Evolutionary conservation across 2,888 invertebrate genomes (phyloP).

Genomic region (Ferrisia virgata): DNA sequence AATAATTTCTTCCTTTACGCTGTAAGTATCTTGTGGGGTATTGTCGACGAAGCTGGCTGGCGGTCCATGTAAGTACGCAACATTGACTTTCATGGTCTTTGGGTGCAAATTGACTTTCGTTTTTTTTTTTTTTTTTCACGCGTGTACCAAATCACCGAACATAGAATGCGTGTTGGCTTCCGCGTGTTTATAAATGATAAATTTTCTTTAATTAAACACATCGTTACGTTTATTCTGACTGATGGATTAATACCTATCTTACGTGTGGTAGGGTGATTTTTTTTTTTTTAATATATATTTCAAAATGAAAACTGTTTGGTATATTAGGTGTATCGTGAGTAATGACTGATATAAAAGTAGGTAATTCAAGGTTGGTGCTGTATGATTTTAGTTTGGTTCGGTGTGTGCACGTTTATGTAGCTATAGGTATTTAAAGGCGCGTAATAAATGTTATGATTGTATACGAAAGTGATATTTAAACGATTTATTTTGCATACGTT

Average conservation of each 20-base stretch:
- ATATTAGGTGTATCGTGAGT: not conserved
- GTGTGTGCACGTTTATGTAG: no score
- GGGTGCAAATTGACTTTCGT: not conserved
- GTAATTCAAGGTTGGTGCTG: conserved; percentile 1
- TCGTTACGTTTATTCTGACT: not conserved
- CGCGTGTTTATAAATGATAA: not conserved
- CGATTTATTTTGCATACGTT: not conserved
- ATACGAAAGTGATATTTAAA: conserved; percentile 7
- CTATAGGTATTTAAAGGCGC: not conserved
- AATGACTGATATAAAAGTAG: not conserved
- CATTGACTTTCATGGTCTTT: conserved; percentile 19
- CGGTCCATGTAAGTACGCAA: not conserved
- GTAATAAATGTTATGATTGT: not conserved
- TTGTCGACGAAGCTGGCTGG: not conserved
- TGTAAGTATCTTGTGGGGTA: not conserved
- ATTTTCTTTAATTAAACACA: not conserved
- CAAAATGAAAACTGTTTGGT: not conserved
- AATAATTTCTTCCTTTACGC: not conserved
- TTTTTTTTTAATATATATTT: no score
- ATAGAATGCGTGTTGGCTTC: not conserved
- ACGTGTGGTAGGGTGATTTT: not conserved
- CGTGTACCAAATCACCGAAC: not conserved
- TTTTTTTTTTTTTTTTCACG: not conserved
- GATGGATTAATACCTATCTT: not conserved
- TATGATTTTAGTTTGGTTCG: not conserved